A percentile compares a stretch with the other conserved stretches of the same genome.
Conservation (phyloP, 92 coral and sea anemone species). For the Bergia puertoricense region DNA sequence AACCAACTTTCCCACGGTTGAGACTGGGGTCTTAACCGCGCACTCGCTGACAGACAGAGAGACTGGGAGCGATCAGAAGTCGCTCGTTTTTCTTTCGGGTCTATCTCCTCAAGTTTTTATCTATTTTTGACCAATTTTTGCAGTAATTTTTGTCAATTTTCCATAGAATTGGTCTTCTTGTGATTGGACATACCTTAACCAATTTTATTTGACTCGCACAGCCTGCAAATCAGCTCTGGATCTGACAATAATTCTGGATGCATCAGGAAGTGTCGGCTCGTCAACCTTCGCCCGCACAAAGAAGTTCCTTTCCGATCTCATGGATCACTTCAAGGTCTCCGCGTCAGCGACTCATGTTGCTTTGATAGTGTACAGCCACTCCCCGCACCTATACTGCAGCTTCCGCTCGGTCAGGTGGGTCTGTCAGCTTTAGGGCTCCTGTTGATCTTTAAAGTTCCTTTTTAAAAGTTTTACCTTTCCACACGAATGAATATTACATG, state of each 20-base stretch:
- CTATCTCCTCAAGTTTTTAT: too few species aligned
- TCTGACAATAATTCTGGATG: conserved; percentile 18
- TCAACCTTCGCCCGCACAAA: background rate
- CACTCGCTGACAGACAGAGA: too few species aligned
- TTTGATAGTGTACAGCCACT: conserved; percentile 8
- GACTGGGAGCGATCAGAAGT: too few species aligned
- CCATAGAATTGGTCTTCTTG: too few species aligned
- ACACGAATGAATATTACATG: too few species aligned
- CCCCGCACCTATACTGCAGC: conserved; percentile 24
- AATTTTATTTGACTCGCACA: background rate
- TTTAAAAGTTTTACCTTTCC: background rate
- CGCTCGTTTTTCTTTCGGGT: too few species aligned
- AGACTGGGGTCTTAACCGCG: too few species aligned
- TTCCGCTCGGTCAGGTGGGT: conserved; percentile 29
- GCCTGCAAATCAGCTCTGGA: conserved; percentile 41
- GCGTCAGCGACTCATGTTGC: conserved; percentile 21
- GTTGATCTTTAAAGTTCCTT: background rate
- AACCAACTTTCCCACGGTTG: too few species aligned
- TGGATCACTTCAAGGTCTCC: conserved; percentile 40
- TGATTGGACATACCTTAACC: background rate
- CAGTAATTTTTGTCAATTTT: too few species aligned
- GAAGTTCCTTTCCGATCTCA: conserved; percentile 13
- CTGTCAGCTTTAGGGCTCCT: background rate
- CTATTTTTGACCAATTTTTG: too few species aligned
- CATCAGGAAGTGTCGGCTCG: conserved; percentile 34